A percentile compares a stretch with the other conserved stretches of the same genome.
phyloP scores from a whole-genome alignment of 2,797 vertebrate genomes.

The Limnodromus scolopaceus region DNA sequence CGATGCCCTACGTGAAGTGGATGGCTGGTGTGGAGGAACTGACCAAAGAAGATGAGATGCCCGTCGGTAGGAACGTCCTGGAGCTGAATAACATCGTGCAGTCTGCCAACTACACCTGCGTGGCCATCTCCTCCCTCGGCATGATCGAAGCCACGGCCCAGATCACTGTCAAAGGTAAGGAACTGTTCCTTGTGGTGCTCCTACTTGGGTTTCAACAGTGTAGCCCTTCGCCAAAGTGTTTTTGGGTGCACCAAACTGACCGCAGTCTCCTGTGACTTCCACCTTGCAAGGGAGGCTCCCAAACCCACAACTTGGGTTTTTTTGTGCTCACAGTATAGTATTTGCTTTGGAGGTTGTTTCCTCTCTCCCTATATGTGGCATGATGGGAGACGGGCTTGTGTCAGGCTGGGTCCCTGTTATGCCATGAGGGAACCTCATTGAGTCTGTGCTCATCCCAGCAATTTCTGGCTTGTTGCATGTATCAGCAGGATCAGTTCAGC shows the following conservation, averaged over 20 bases:
- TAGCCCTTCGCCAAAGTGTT: not conserved
- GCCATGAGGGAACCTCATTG: not conserved
- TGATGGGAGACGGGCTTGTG: not conserved
- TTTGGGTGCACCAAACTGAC: not conserved
- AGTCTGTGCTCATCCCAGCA: not conserved
- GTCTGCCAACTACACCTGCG: slow-evolving; percentile 95
- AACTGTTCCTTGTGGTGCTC: not conserved
- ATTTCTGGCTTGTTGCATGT: not conserved
- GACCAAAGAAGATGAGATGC: slow-evolving; percentile 94
- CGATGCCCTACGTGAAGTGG: slow-evolving; percentile 98
- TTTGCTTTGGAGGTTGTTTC: not conserved
- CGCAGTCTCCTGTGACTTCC: not conserved
- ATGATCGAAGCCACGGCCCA: slow-evolving; percentile 94
- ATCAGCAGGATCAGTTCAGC: not conserved
- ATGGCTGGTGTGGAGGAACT: slow-evolving; percentile 88
- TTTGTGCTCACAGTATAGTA: not conserved
- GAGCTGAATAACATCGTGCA: slow-evolving; percentile 91
- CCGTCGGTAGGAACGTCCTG: slow-evolving; percentile 92
- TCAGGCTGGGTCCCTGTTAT: not conserved
- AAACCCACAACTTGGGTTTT: not conserved
- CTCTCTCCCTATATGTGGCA: not conserved
- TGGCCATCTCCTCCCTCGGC: slow-evolving; percentile 95
- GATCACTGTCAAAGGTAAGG: slow-evolving; percentile 92
- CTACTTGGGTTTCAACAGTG: not conserved
- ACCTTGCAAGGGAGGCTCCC: not conserved